Base-by-base conservation (phyloP, 2,888 invertebrate species). In the Melipona beecheii region DNA sequence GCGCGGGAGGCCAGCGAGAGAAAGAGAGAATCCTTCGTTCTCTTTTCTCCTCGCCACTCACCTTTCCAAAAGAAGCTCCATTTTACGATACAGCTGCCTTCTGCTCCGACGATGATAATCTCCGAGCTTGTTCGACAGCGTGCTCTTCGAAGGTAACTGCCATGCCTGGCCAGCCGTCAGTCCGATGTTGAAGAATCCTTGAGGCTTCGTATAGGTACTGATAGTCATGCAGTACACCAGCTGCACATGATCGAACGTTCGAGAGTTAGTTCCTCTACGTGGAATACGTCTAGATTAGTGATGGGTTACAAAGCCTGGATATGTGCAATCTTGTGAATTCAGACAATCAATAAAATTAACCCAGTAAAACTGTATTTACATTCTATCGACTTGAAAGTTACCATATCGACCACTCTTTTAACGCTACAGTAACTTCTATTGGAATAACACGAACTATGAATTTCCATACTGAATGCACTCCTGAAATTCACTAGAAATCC, bases 101-200 rank as follows among this genome's bases (percentile, higher is more conserved):
- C 97, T 95, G 85, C 96, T 96, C 69, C 95, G 95, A 90, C 97
- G 95, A 92, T 97, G 96, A 88, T 94, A 94, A 84, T 96, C 92
- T 13, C 92, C 91, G 78, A 92, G 92, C 81, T 92, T 87, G 77
- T 90, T 88, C 4, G 95, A 91, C 75, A 95, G 95, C 69, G 95
- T 94, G 90, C 95, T 95, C 81, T 87, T 87, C 88, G 97, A 96
- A 0, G 97, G 97, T 65, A 97, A 93, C 91, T 97, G 96, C 96
- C 96, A 97, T 3, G 97, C 97, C 89, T 97, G 94, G 0, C 97
- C 97, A 0, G 97, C 97, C 0, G 97, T 97, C 71, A 96, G 95
- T 0, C 97, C 97, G 90, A 96, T 95, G 17, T 97, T 95, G 84
- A 97, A 96, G 69, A 96, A 95, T 81, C 96, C 95, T 0, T 95